Base-by-base conservation (phyloP, 2,797 vertebrate genomes). In the Oreortyx pictus region DNA sequence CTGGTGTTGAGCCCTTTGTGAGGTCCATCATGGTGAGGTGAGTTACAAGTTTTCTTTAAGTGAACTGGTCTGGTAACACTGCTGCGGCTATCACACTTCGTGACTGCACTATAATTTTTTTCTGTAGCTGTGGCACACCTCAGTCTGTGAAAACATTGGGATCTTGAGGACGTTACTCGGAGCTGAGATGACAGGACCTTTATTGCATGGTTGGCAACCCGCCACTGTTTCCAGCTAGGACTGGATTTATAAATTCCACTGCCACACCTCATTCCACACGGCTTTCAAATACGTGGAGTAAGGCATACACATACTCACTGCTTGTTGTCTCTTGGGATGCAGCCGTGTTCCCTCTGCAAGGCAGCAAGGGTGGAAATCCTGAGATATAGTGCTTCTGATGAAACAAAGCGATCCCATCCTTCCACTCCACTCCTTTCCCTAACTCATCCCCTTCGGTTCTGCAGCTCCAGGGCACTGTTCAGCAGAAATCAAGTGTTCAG, bases 201-300 rank as follows among this genome's bases (percentile, higher is more conserved):
- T n/a, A 11, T 16, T 43, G 62, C 0, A 0, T 41, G n/a, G 50
- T 68, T 96, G 86, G 82, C 62, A 81, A 70, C 56, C 23, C 52
- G 79, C 73, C 77, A 57, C 57, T 15, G 15, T 86, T 92, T 43
- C 70, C 0, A 14, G 64, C 52, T 73, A 54, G 47, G 74, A 68
- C 84, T 92, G 73, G 80, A 81, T 68, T 78, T 71, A 56, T 0
- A 5, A 89, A 94, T 95, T 92, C 76, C 56, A 54, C 44, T 82
- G 16, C 84, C 94, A 89, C 84, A 79, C 87, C 93, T 93, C 89
- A 82, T 95, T 94, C 90, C 84, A 39, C 33, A 46, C 35, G 46
- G 37, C 79, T 85, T 59, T 92, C 79, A 89, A 81, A 66, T 83
- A 49, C 46, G 89, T 89, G 73, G 66, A 83, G 35, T 59, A 74